Evolutionary conservation across 92 coral and sea anemone species (phyloP), one percentile per base, ranked within the genome.

Genomic region (Epizoanthus fatuus): DNA sequence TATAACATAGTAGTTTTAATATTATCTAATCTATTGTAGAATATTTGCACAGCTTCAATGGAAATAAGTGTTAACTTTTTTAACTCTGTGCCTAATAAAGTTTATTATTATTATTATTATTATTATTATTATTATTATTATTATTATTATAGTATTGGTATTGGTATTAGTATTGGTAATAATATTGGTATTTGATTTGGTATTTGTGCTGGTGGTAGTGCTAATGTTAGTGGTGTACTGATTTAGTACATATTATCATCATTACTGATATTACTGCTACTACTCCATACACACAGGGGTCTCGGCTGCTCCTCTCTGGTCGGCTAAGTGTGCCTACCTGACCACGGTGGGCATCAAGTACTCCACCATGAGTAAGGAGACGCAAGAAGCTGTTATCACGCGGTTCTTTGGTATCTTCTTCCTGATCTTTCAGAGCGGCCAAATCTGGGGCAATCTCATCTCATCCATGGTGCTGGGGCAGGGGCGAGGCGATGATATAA

Each of bases 221-320:
- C 16, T 15, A n/a, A 14, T 17, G 14, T 72, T 7, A 14, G 39
- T 22, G 14, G 10, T 12, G 16, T 8, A 38, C 64, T 16, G 35
- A 29, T 29, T 29, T 29, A 29, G 35, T 39, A 29, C 38, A 10
- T 37, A 29, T 66, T 29, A 29, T 3, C n/a, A 44, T 47, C 58
- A 47, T 15, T 44, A 8, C 57, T 5, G 13, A 59, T 22, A 15
- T 16, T 17, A 32, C 7, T 32, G 15, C 7, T 29, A 10, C 38
- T 14, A 29, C 69, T 29, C 40, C 69, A 63, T 29, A 0, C 12
- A 40, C 52, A 4, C 62, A 97, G 99, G 99, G 55, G 55, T 88
- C 71, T 94, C 97, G 57, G 99, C 99, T 6, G 99, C 99, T 44
- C 99, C 99, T 3, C 89, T 97, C 20, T 97, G 99, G 99, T 95